A percentile compares a stretch with the other conserved stretches of the same genome.
Evolutionary conservation across 1,140 invertebrate genomes (phyloP).

Genomic region (Trachelipus rathkii): DNA sequence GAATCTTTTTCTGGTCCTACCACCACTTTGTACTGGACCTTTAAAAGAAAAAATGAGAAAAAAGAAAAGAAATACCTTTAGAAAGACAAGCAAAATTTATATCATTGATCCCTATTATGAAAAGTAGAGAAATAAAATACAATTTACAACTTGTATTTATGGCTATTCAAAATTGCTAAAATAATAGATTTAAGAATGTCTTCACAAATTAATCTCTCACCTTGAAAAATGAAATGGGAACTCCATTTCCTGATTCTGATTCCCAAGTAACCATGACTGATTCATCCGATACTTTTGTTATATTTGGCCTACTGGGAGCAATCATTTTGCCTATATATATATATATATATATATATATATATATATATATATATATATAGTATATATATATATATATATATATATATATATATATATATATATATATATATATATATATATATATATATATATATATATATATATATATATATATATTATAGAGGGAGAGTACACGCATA

Average conservation of each 20-base stretch:
- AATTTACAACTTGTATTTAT: no score
- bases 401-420: neutral
- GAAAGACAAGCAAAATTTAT: no score
- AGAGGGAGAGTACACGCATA: no score
- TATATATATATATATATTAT: no score
- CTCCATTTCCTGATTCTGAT: conserved; percentile 67
- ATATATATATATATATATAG: neutral
- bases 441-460: conserved; percentile 48
- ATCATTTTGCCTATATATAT: conserved; percentile 62
- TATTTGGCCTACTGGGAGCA: conserved; percentile 76
- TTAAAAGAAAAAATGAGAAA: no score
- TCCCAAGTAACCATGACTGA: conserved; percentile 89
- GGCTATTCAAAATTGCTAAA: neutral
- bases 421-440: neutral
- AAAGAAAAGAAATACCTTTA: no score
- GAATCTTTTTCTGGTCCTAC: conserved; percentile 45
- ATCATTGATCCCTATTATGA: no score
- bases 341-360: neutral
- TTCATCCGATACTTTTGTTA: conserved; percentile 77
- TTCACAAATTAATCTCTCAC: conserved; percentile 74
- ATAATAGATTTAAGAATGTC: conserved; percentile 46
- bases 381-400: no score
- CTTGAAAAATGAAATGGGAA: conserved; percentile 84
- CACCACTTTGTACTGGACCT: conserved; percentile 27
- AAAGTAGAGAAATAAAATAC: no score